These are phyloP conservation scores for Pseudoips prasinana DNA, from an alignment of 2,888 invertebrate genomes.

Conservation along the genomic window DNA sequence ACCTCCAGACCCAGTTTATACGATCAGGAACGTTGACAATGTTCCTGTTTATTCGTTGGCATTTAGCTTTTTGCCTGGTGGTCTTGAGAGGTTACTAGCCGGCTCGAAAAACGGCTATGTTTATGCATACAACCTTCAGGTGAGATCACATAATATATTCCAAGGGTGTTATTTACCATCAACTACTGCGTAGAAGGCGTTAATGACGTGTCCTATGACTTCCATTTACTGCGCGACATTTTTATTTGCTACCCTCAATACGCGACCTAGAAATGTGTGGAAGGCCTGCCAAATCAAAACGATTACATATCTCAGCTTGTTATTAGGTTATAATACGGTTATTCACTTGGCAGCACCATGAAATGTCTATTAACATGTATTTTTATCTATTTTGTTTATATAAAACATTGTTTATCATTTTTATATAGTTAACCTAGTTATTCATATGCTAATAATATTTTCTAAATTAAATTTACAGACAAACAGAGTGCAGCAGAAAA, in stretches of 20 bases:
- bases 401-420: no score
- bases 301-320: slow-evolving; percentile 14
- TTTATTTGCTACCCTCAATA: slow-evolving; percentile 71
- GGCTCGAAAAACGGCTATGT: slow-evolving; percentile 88
- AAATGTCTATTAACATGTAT: no score
- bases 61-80: slow-evolving; percentile 83
- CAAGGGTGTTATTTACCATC: slow-evolving; percentile 43
- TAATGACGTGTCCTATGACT: slow-evolving; percentile 29
- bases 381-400: slow-evolving; percentile 1
- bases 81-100: slow-evolving; percentile 85
- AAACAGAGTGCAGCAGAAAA: slow-evolving; percentile 85
- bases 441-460: no score
- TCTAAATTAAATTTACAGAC: slow-evolving; percentile 77
- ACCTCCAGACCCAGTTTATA: slow-evolving; percentile 90
- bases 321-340: slow-evolving; percentile 17
- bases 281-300: slow-evolving; percentile 29
- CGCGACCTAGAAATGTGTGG: slow-evolving; percentile 61
- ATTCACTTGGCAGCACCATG: slow-evolving; percentile 6
- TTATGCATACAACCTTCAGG: slow-evolving; percentile 91
- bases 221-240: slow-evolving; percentile 44
- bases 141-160: slow-evolving; percentile 62
- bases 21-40: slow-evolving; percentile 86
- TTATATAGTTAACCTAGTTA: no score
- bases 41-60: slow-evolving; percentile 87
- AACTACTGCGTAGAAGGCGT: slow-evolving; percentile 36